phyloP scores from a whole-genome alignment of 2,888 invertebrate species.

The Campoletis raptor region DNA sequence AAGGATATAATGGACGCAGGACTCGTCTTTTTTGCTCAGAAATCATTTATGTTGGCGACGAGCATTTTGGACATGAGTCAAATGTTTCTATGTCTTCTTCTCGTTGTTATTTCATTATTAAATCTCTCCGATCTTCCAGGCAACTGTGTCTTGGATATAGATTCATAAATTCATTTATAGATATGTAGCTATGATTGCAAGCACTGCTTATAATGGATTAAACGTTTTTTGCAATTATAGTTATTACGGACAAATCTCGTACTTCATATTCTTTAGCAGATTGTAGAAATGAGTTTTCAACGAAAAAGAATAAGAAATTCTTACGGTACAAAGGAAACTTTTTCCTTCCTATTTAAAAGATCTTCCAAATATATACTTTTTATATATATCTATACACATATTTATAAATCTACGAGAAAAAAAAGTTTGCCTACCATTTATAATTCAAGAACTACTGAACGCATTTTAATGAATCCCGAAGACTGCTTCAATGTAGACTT shows the following conservation, averaged over 20 bases:
- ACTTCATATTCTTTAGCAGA: slow-evolving; percentile 44
- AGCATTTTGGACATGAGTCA: neutral
- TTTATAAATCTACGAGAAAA: neutral
- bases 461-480: neutral
- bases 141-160: neutral
- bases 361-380: neutral
- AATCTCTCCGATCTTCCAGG: neutral
- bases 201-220: slow-evolving; percentile 48
- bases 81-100: neutral
- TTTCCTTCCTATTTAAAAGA: slow-evolving; percentile 33
- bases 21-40: neutral
- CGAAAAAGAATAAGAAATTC: slow-evolving; percentile 2
- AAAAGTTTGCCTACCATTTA: neutral
- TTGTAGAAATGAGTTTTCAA: slow-evolving; percentile 9
- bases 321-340: slow-evolving; percentile 39
- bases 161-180: neutral
- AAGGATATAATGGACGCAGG: slow-evolving; percentile 5
- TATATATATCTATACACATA: neutral
- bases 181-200: neutral
- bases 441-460: neutral
- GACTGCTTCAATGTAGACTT: neutral
- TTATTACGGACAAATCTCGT: neutral
- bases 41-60: neutral
- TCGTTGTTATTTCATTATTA: neutral
- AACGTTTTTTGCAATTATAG: slow-evolving; percentile 53